Evolutionary conservation across 35 echinoderm and acorn worm genomes (phyloP), one percentile per base, ranked within the genome.

Genomic region (Nesometra sesokonis): DNA sequence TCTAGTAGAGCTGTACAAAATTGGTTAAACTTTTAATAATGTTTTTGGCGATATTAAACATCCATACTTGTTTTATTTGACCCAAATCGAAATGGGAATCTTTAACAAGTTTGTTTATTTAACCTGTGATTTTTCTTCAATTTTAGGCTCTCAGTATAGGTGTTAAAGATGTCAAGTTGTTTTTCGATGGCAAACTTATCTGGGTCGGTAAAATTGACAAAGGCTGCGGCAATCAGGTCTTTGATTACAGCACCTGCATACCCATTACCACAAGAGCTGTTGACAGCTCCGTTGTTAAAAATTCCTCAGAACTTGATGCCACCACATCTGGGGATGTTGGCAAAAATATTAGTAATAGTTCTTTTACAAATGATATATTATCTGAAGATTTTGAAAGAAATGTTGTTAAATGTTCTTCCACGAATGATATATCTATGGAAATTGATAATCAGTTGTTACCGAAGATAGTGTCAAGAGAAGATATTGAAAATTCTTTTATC

Each of bases 181-280:
- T 86, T 8, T 33, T 90, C 32, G 36, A 83, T 36, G 89, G 84
- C 11, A 78, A 86, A 32, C 21, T 47, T 0, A 31, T 91, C 4
- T 97, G 94, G 94, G 89, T 81, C 34, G 94, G 94, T 37, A 82
- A 36, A 8, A 19, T 97, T n/a, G 94, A 97, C 38, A 97, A 97
- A 81, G 94, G 94, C 0, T 97, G 94, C 46, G 94, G 91, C 0
- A 97, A 97, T 47, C 94, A 97, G 82, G 94, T 97, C n/a, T 97
- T 97, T 85, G 91, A 97, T 81, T 97, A 97, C 82, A 93, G 86
- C 29, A 89, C 89, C 52, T 67, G 9, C 23, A 67, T 67, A 9
- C 52, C 52, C 0, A 27, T 67, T 27, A 67, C 52, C 2, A 2
- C 21, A 13, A 19, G 11, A 19, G 52, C 8, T 67, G 11, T 67